These are phyloP conservation scores for Aradus depressus DNA, from an alignment of 2,888 invertebrate species.

Conservation along the genomic window DNA sequence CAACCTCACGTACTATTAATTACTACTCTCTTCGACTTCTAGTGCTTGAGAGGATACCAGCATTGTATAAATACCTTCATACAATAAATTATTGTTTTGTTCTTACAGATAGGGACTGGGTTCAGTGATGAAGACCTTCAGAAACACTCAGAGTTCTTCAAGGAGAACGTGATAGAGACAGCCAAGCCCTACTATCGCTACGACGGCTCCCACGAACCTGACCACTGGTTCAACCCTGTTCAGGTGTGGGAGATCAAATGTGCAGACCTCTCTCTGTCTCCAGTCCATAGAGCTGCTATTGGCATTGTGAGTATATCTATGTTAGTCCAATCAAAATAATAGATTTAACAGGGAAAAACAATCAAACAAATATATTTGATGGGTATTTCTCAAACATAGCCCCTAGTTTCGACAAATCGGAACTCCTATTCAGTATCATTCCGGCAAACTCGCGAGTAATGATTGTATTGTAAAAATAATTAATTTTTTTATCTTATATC, in stretches of 20 bases:
- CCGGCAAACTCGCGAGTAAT: too few relatives aligned
- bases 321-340: background rate
- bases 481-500: too few relatives aligned
- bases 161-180: slow-evolving; percentile 57
- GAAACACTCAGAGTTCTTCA: slow-evolving; percentile 61
- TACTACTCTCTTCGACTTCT: too few relatives aligned
- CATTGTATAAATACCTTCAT: background rate
- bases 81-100: background rate
- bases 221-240: slow-evolving; percentile 79
- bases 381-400: too few relatives aligned
- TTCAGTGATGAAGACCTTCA: slow-evolving; percentile 85
- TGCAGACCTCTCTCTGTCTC: slow-evolving; percentile 93
- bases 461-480: too few relatives aligned
- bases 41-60: too few relatives aligned
- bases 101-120: slow-evolving; percentile 70
- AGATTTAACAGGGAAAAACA: background rate
- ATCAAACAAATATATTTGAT: background rate
- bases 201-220: slow-evolving; percentile 61
- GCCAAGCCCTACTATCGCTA: slow-evolving; percentile 73
- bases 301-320: slow-evolving; percentile 54
- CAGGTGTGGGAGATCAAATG: slow-evolving; percentile 95
- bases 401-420: too few relatives aligned
- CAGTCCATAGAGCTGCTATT: slow-evolving; percentile 78
- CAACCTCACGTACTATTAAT: background rate
- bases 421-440: too few relatives aligned